A percentile compares a stretch with the other conserved stretches of the same genome.
These are phyloP conservation scores for Eriocheir sinensis DNA, from an alignment of 1,140 invertebrate genomes.

Conservation along the genomic window DNA sequence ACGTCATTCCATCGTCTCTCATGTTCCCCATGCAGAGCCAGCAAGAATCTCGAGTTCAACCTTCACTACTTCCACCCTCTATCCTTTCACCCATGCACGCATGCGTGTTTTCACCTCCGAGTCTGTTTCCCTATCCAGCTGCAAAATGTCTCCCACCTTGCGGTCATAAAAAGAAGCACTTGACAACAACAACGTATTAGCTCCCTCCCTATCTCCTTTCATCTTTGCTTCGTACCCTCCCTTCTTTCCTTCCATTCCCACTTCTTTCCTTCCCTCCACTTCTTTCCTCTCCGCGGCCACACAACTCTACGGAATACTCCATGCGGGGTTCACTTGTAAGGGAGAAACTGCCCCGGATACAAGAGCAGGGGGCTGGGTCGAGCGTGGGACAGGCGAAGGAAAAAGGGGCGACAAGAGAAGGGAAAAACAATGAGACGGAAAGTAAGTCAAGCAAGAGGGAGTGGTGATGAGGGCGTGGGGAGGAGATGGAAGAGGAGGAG, in stretches of 20 bases:
- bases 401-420: neutral
- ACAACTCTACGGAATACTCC: conserved; percentile 32
- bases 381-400: neutral
- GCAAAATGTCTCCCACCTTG: neutral
- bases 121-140: neutral
- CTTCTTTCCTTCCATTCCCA: neutral
- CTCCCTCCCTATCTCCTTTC: neutral
- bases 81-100: neutral
- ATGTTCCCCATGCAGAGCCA: neutral
- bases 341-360: neutral
- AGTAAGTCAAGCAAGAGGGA: neutral
- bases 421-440: neutral
- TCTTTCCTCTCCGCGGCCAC: neutral
- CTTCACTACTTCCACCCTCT: neutral
- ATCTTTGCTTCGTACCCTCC: neutral
- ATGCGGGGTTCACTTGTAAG: conserved; percentile 39
- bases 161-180: neutral
- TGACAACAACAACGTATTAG: neutral
- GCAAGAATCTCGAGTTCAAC: too few relatives aligned
- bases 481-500: neutral
- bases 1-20: neutral
- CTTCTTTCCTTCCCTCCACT: neutral
- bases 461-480: neutral
- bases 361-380: neutral
- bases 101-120: neutral